phyloP scores from a whole-genome alignment of 2,888 invertebrate genomes.

The Cephus rjabovi region DNA sequence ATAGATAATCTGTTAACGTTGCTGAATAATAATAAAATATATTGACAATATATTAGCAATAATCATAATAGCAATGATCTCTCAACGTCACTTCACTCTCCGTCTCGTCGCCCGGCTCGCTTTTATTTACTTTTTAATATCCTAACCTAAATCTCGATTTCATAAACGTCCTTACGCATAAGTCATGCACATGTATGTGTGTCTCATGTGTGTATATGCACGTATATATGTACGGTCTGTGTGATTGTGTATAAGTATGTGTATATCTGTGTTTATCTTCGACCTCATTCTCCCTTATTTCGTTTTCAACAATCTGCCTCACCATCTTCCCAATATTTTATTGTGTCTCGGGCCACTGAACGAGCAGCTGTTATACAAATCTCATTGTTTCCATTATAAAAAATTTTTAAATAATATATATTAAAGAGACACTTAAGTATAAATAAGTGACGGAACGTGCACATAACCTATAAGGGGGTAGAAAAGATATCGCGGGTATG shows the following conservation, averaged over 20 bases:
- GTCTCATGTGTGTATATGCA: not conserved
- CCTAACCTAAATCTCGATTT: not conserved
- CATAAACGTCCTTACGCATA: not conserved
- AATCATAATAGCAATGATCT: slow-evolving; percentile 4
- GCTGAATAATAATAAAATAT: slow-evolving; percentile 6
- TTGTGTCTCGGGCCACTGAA: not conserved
- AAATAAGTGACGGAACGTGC: not conserved
- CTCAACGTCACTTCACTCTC: not conserved
- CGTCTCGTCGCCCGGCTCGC: not conserved
- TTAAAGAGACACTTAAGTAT: not conserved
- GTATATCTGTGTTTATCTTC: not conserved
- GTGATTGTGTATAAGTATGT: not conserved
- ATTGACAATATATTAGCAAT: not conserved
- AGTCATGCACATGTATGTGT: not conserved
- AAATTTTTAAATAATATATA: not conserved
- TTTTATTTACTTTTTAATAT: not conserved
- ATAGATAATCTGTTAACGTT: not conserved
- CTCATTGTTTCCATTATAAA: not conserved
- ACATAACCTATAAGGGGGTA: not conserved
- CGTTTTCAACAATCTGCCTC: not conserved
- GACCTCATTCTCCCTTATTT: not conserved
- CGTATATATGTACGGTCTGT: not conserved
- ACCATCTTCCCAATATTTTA: not conserved
- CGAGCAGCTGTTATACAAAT: not conserved
- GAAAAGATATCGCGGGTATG: not conserved